A percentile compares a stretch with the other conserved stretches of the same genome.
phyloP scores from a whole-genome alignment of 1,140 invertebrate species.

The Hylaeus anthracinus region DNA sequence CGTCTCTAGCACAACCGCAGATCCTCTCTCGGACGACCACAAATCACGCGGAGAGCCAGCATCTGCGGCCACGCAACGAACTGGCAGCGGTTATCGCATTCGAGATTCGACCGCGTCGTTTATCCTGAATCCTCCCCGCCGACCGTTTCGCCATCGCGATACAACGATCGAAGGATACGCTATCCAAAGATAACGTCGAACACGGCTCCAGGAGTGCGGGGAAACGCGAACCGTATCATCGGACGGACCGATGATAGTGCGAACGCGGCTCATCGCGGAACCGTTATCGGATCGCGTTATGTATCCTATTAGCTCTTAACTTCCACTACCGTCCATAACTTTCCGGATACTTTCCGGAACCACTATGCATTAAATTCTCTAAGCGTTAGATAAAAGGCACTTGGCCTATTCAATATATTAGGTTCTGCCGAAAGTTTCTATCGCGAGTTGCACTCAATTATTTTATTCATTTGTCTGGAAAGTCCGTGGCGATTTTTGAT shows the following conservation, averaged over 20 bases:
- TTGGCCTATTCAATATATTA: too few species aligned
- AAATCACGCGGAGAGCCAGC: conserved; percentile 53
- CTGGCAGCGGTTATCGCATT: conserved; percentile 52
- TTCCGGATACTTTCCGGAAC: too few species aligned
- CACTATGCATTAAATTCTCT: too few species aligned
- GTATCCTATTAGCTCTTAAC: too few species aligned
- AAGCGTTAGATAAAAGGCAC: too few species aligned
- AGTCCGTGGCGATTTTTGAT: too few species aligned
- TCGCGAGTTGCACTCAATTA: too few species aligned
- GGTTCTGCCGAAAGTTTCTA: too few species aligned
- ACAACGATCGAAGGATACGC: conserved; percentile 32
- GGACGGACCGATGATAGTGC: neutral
- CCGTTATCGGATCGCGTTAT: neutral
- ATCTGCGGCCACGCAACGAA: conserved; percentile 15
- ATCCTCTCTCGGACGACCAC: conserved; percentile 26
- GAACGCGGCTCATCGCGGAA: neutral
- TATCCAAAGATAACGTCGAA: conserved; percentile 25
- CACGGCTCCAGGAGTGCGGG: conserved; percentile 14
- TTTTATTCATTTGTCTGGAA: too few species aligned
- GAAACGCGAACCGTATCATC: conserved; percentile 12
- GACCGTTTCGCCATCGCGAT: conserved; percentile 10
- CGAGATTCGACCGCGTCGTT: conserved; percentile 57
- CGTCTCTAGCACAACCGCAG: conserved; percentile 31
- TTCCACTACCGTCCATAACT: too few species aligned
- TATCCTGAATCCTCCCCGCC: conserved; percentile 46